Conservation (phyloP, 2,797 vertebrate genomes). For the Spheniscus humboldti region DNA sequence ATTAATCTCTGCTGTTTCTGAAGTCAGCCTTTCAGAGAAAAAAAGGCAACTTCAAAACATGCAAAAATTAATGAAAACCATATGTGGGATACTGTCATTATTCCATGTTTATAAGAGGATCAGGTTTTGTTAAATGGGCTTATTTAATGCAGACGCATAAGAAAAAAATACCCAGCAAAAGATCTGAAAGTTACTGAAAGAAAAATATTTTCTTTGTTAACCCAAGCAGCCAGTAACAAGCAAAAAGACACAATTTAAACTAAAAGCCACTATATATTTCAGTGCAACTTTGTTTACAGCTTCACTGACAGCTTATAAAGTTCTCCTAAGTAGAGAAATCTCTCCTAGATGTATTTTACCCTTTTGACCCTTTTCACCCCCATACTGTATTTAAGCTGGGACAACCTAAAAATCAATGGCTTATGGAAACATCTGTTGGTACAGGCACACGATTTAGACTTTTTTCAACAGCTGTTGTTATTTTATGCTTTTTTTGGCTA, state of each 20-base stretch:
- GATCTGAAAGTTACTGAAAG: conserved; percentile 47
- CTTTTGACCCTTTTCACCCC: not conserved
- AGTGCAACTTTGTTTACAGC: conserved; percentile 29
- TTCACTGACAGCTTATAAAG: conserved; percentile 26
- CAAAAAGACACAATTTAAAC: conserved; percentile 5
- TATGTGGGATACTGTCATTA: conserved; percentile 62
- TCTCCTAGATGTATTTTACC: conserved; percentile 3
- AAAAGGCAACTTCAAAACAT: conserved; percentile 58
- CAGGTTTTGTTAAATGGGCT: conserved; percentile 60
- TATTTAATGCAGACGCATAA: conserved; percentile 58
- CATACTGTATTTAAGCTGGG: not conserved
- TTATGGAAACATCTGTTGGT: conserved; percentile 23
- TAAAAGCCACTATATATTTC: conserved; percentile 24
- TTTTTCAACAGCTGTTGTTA: conserved; percentile 34
- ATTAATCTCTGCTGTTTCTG: conserved; percentile 31
- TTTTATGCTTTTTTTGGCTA: not conserved
- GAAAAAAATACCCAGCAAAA: conserved; percentile 37
- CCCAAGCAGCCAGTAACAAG: conserved; percentile 8
- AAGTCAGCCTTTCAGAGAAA: not conserved
- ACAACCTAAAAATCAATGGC: not conserved
- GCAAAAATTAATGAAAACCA: conserved; percentile 64
- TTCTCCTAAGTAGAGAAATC: not conserved
- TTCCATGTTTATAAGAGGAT: conserved; percentile 67
- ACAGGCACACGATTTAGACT: not conserved
- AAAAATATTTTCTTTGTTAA: conserved; percentile 52